These are phyloP conservation scores for western clawed frog (Xenopus tropicalis) DNA, from an alignment of 2,113 vertebrate species.

Conservation along the genomic window UCB_Xtro_10.0 CM004443.2:174896001-174896500, in stretches of 20 bases:
- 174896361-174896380: slow-evolving; percentile 27
- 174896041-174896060: too few relatives aligned
- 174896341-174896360: slow-evolving; percentile 30
- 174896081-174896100: too few relatives aligned
- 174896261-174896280: slow-evolving; percentile 36
- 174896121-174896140: neutral
- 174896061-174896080: too few relatives aligned
- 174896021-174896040: too few relatives aligned
- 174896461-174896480: neutral
- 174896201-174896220: slow-evolving; percentile 40
- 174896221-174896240: slow-evolving; percentile 28
- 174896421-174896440: slow-evolving; percentile 12
- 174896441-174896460: slow-evolving; percentile 6
- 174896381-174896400: slow-evolving; percentile 37
- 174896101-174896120: neutral
- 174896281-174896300: slow-evolving; percentile 43
- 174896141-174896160: slow-evolving; percentile 29
- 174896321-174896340: slow-evolving; percentile 25
- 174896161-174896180: slow-evolving; percentile 15
- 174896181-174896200: slow-evolving; percentile 34
- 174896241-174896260: slow-evolving; percentile 44
- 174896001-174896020: too few relatives aligned
- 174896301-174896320: slow-evolving; percentile 26
- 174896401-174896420: slow-evolving; percentile 23
- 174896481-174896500: neutral